Evolutionary conservation across 2,113 vertebrate species (phyloP).

Genomic region (Pica pica): DNA sequence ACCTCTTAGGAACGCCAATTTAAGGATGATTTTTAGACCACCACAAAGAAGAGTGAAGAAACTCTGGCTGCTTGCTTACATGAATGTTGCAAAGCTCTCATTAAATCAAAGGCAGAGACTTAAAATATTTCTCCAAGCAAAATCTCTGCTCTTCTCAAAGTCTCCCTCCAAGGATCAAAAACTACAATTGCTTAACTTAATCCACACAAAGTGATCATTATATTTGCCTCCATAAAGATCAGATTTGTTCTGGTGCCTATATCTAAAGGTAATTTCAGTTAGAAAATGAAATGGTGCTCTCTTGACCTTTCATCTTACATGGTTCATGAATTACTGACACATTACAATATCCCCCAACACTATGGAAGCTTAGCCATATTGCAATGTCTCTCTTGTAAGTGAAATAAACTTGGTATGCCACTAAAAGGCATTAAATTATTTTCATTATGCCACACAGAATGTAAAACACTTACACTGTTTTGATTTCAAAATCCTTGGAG

Average conservation of each 20-base stretch:
- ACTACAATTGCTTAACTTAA: slow-evolving; percentile 37
- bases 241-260: slow-evolving; percentile 48
- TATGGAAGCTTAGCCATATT: slow-evolving; percentile 44
- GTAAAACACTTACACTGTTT: slow-evolving; percentile 69
- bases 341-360: slow-evolving; percentile 22
- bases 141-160: background rate
- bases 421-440: slow-evolving; percentile 71
- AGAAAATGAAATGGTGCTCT: slow-evolving; percentile 57
- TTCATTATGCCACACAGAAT: slow-evolving; percentile 68
- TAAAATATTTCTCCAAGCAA: slow-evolving; percentile 27
- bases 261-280: slow-evolving; percentile 59
- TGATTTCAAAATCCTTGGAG: slow-evolving; percentile 68
- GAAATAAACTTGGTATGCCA: slow-evolving; percentile 62
- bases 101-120: slow-evolving; percentile 31
- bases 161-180: slow-evolving; percentile 21
- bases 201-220: slow-evolving; percentile 20
- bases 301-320: slow-evolving; percentile 60
- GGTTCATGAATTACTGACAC: slow-evolving; percentile 38
- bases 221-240: background rate
- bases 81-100: background rate
- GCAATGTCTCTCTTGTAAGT: slow-evolving; percentile 14
- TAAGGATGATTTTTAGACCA: background rate
- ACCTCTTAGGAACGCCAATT: rapidly evolving
- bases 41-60: background rate
- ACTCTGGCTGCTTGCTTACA: background rate